Percentiles rank a stretch among this genome's conserved stretches.
Conservation (phyloP, 2,888 invertebrate species). For the Cataglyphis livida region DNA sequence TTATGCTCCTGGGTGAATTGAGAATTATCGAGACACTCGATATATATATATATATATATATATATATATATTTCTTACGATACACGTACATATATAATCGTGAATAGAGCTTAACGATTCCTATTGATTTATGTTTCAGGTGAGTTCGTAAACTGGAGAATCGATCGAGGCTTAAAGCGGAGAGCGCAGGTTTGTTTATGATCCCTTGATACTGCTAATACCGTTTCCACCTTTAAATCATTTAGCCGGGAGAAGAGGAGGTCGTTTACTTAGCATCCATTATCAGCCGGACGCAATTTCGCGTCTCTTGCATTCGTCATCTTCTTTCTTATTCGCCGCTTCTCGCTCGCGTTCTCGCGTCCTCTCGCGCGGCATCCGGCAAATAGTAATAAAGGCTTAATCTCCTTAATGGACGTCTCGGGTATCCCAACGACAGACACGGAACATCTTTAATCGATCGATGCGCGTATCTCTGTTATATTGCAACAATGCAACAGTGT, state of each 20-base stretch:
- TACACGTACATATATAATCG: not conserved
- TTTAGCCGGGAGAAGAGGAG: conserved; percentile 1
- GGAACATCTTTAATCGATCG: conserved; percentile 57
- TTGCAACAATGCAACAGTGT: conserved; percentile 5
- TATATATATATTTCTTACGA: not conserved
- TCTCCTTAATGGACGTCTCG: conserved; percentile 61
- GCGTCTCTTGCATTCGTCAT: conserved; percentile 13
- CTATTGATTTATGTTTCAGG: conserved; percentile 51
- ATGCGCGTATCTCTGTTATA: conserved; percentile 10
- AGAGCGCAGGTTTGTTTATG: conserved; percentile 49
- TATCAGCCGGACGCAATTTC: conserved; percentile 48
- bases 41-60: too few relatives aligned
- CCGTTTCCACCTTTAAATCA: conserved; percentile 45
- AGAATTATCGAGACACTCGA: not conserved
- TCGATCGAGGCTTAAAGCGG: conserved; percentile 38
- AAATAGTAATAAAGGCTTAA: conserved; percentile 59
- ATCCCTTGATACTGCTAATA: conserved; percentile 32
- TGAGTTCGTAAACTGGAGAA: conserved; percentile 38
- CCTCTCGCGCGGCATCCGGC: conserved; percentile 30
- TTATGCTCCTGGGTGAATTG: not conserved
- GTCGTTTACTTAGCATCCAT: conserved; percentile 49
- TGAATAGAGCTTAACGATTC: conserved; percentile 26
- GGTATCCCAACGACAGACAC: conserved; percentile 15
- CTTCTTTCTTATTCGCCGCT: conserved; percentile 23
- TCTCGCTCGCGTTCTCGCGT: conserved; percentile 11